Conservation (phyloP, 92 coral and sea anemone species). For the Montipora capitata region DNA sequence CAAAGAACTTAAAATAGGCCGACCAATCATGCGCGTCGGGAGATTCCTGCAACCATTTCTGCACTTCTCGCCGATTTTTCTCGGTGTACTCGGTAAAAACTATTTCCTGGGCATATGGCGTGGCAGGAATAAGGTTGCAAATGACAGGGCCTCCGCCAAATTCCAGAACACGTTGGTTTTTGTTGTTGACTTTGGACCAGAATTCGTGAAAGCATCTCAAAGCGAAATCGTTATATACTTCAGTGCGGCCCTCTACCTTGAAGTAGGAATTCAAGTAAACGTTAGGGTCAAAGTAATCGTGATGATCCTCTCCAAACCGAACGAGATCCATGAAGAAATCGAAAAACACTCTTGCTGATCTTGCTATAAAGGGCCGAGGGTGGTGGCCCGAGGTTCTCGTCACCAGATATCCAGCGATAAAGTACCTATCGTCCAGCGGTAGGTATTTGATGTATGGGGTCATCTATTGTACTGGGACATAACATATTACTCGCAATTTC, state of each 20-base stretch:
- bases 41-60: conserved; percentile 58
- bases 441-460: too few relatives aligned
- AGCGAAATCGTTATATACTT: not conserved
- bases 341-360: too few relatives aligned
- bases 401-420: too few relatives aligned
- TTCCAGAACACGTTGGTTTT: conserved; percentile 51
- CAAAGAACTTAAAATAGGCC: conserved; percentile 54
- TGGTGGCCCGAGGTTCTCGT: too few relatives aligned
- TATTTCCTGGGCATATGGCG: conserved; percentile 65
- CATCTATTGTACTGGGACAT: too few relatives aligned
- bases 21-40: conserved; percentile 70
- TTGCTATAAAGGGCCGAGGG: too few relatives aligned
- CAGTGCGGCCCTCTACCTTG: not conserved
- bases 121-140: conserved; percentile 58
- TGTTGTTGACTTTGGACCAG: conserved; percentile 23
- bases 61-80: conserved; percentile 65
- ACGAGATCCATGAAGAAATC: not conserved
- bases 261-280: conserved; percentile 23
- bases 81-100: conserved; percentile 75
- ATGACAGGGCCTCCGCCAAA: conserved; percentile 80
- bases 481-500: too few relatives aligned
- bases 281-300: conserved; percentile 46
- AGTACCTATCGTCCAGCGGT: too few relatives aligned
- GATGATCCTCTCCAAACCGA: conserved; percentile 40
- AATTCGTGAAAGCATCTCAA: conserved; percentile 2